Evolutionary conservation across 1,140 invertebrate genomes (phyloP).

Genomic region (Leptoteleia sp.): DNA sequence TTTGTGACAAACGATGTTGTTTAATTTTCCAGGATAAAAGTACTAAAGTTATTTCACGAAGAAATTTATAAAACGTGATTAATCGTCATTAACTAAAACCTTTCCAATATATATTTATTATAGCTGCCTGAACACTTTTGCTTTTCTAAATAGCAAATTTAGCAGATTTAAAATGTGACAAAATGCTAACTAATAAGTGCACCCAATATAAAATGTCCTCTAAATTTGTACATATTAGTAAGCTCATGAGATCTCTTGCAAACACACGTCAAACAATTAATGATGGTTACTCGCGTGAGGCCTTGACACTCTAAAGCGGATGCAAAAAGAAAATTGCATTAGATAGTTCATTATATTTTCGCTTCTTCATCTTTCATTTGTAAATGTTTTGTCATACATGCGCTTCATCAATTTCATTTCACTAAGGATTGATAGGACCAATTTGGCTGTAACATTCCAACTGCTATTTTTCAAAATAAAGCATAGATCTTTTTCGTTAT

Average conservation of each 20-base stretch:
- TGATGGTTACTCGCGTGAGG: conserved; percentile 63
- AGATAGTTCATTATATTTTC: conserved; percentile 28
- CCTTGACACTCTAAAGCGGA: conserved; percentile 65
- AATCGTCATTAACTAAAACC: conserved; percentile 40
- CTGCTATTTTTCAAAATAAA: conserved; percentile 20
- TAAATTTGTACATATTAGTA: conserved; percentile 66
- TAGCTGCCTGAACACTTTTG: conserved; percentile 45
- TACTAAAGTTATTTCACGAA: conserved; percentile 32
- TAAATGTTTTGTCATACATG: conserved; percentile 60
- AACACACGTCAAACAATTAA: conserved; percentile 68
- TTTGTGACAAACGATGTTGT: conserved; percentile 26
- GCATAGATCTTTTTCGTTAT: conserved; percentile 19
- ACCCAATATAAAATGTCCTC: conserved; percentile 58
- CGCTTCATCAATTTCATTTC: conserved; percentile 58
- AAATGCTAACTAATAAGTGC: conserved; percentile 63
- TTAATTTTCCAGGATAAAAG: conserved; percentile 33
- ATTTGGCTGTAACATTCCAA: conserved; percentile 24
- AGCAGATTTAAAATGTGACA: conserved; percentile 54
- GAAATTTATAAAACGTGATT: conserved; percentile 15
- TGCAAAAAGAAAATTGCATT: conserved; percentile 65
- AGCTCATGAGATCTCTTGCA: conserved; percentile 65
- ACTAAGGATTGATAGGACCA: conserved; percentile 34
- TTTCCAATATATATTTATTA: conserved; percentile 43
- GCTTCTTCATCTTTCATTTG: conserved; percentile 17
- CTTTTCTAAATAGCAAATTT: conserved; percentile 40